These are phyloP conservation scores for Urosaurus nigricauda DNA, from an alignment of 2,797 vertebrate genomes.

Conservation along the genomic window DNA sequence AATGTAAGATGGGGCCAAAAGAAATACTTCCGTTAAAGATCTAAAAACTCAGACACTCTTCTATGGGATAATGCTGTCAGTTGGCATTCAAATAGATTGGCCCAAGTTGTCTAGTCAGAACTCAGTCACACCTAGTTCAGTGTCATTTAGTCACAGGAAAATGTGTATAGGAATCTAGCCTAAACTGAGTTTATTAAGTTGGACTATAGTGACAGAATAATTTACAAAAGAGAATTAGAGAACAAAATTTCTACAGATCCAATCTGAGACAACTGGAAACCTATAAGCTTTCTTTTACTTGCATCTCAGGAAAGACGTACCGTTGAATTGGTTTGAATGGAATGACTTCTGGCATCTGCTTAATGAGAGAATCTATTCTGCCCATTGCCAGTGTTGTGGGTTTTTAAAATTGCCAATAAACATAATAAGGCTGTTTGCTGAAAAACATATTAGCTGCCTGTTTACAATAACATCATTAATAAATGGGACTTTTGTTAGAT, in stretches of 20 bases:
- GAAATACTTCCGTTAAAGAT: too few relatives aligned
- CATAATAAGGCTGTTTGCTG: constrained; percentile 14
- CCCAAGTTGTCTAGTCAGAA: too few relatives aligned
- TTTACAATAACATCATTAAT: not conserved
- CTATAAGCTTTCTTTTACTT: not conserved
- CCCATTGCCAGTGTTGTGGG: not conserved
- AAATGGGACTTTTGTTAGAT: not conserved
- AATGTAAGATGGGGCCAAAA: too few relatives aligned
- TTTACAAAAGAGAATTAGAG: not conserved
- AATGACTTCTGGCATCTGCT: constrained; percentile 12
- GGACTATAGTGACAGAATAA: not conserved
- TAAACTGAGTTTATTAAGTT: too few relatives aligned
- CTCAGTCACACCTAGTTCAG: too few relatives aligned
- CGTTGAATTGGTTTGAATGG: not conserved
- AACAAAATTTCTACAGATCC: not conserved
- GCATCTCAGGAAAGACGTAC: constrained; percentile 17
- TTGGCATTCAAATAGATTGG: too few relatives aligned
- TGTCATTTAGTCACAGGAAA: too few relatives aligned
- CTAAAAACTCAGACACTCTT: too few relatives aligned
- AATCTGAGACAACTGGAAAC: not conserved
- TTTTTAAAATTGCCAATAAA: not conserved
- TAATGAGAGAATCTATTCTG: constrained; percentile 27
- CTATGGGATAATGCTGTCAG: too few relatives aligned
- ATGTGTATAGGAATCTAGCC: too few relatives aligned
- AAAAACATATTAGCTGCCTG: constrained; percentile 1